A percentile compares a stretch with the other conserved stretches of the same genome.
These are phyloP conservation scores for Leptinotarsa haldemani DNA, from an alignment of 2,888 invertebrate species.

Conservation along the genomic window DNA sequence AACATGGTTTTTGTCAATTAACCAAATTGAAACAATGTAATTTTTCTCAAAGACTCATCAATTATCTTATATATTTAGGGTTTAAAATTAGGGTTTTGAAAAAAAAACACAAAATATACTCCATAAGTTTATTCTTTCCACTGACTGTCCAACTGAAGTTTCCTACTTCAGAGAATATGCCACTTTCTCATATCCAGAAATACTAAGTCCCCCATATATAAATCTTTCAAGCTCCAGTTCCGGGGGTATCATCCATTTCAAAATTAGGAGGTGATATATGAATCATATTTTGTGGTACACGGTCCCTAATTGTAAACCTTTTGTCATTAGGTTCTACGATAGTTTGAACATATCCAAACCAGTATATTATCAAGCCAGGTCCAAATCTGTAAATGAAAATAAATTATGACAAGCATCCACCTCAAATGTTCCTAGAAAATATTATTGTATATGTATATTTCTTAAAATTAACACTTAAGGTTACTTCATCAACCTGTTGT, in stretches of 20 bases:
- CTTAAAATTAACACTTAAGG: too few relatives aligned
- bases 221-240: not conserved
- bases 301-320: constrained; percentile 71
- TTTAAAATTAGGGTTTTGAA: too few relatives aligned
- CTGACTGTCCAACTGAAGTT: too few relatives aligned
- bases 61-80: too few relatives aligned
- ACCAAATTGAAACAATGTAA: too few relatives aligned
- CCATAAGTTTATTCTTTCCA: too few relatives aligned
- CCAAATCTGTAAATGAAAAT: constrained; percentile 76
- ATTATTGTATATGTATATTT: not conserved
- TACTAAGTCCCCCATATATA: not conserved
- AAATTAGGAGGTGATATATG: constrained; percentile 41
- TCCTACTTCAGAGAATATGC: too few relatives aligned
- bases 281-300: constrained; percentile 72
- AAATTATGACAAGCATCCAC: not conserved
- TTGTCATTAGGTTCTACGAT: constrained; percentile 67
- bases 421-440: not conserved
- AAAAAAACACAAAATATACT: too few relatives aligned
- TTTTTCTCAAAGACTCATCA: too few relatives aligned
- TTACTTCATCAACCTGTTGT: too few relatives aligned
- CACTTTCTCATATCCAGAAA: too few relatives aligned
- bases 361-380: constrained; percentile 93
- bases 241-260: constrained; percentile 27
- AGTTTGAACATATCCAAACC: constrained; percentile 88
- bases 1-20: too few relatives aligned